Conservation (phyloP, 2,797 vertebrate species). For the Alectoris magna region DNA sequence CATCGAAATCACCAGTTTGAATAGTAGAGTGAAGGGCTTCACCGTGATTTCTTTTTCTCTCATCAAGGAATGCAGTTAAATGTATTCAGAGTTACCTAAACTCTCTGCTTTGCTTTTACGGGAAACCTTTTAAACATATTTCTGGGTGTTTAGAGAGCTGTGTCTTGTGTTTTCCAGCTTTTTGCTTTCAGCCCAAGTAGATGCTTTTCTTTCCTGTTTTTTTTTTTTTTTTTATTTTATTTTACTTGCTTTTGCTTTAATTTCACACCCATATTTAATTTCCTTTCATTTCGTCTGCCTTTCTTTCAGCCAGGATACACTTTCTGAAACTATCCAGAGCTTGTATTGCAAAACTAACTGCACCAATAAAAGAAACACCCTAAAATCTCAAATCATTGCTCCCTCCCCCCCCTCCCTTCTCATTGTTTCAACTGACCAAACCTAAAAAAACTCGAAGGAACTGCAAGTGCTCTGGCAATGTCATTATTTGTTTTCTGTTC, state of each 20-base stretch:
- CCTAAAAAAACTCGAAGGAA: neutral
- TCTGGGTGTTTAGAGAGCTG: neutral
- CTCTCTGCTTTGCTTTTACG: neutral
- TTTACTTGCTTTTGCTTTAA: slow-evolving; percentile 23
- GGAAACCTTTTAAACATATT: neutral
- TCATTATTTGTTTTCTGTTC: neutral
- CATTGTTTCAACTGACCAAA: neutral
- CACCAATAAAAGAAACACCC: neutral
- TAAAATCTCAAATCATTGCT: neutral
- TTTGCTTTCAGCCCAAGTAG: neutral
- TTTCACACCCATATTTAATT: slow-evolving; percentile 51
- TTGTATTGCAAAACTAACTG: slow-evolving; percentile 38
- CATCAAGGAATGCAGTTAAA: neutral
- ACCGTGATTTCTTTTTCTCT: neutral
- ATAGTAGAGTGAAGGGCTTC: neutral
- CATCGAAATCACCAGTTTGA: neutral
- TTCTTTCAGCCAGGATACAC: neutral
- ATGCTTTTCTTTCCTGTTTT: neutral
- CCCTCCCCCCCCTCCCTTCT: neutral
- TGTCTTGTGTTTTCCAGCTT: neutral
- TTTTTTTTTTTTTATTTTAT: neutral
- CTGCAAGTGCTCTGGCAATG: neutral
- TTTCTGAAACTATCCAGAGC: slow-evolving; percentile 14
- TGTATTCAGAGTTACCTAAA: neutral
- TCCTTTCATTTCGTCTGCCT: slow-evolving; percentile 23